These are phyloP conservation scores for Vidua chalybeata DNA, from an alignment of 2,113 vertebrate genomes.

Conservation along the genomic window DNA sequence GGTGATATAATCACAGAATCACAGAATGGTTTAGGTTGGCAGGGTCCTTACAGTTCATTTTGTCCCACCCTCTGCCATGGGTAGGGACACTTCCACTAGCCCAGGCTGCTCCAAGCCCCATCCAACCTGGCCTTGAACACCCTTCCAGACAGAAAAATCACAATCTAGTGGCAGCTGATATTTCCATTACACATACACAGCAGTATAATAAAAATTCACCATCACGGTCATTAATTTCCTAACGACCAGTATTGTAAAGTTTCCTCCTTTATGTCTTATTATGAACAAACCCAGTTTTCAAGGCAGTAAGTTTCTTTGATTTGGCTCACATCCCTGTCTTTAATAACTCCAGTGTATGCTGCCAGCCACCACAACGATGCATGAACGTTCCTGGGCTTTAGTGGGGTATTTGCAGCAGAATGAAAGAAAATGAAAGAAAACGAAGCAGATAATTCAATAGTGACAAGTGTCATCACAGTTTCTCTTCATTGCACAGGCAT, in stretches of 20 bases:
- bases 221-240: neutral
- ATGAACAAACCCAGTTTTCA: neutral
- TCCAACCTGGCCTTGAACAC: neutral
- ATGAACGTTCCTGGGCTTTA: neutral
- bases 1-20: neutral
- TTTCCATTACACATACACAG: neutral
- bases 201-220: neutral
- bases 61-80: too few relatives aligned
- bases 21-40: neutral
- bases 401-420: neutral
- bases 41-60: neutral
- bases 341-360: neutral
- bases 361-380: neutral
- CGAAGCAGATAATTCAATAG: neutral
- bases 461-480: neutral
- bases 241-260: neutral
- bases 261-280: neutral
- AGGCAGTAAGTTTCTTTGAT: neutral
- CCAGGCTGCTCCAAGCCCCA: neutral
- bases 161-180: neutral
- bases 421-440: neutral
- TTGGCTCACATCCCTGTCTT: neutral
- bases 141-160: neutral
- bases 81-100: neutral
- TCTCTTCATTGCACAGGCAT: neutral